Evolutionary conservation across 1,140 invertebrate genomes (phyloP).

Genomic region (Brachionus manjavacas): DNA sequence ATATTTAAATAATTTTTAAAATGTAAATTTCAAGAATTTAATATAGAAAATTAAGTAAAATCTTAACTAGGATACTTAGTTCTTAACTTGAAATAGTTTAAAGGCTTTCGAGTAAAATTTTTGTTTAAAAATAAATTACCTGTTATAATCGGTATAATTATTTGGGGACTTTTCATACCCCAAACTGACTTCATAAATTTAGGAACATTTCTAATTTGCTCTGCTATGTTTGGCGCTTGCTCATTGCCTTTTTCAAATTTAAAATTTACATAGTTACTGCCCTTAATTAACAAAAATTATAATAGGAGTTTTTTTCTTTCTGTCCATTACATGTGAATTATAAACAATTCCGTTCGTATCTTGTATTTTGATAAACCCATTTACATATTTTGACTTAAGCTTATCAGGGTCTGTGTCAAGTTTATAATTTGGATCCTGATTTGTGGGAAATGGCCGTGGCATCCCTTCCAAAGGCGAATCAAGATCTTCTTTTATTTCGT

Average conservation of each 20-base stretch:
- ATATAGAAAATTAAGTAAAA: no score
- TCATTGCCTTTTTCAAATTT: not conserved
- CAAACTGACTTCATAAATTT: constrained; percentile 34
- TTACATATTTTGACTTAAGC: constrained; percentile 23
- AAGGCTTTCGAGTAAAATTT: not conserved
- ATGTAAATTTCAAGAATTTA: no score
- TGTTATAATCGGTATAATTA: constrained; percentile 39
- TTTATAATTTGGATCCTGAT: not conserved
- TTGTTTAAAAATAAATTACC: not conserved
- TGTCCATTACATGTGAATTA: not conserved
- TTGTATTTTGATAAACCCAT: constrained; percentile 30
- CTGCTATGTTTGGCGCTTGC: not conserved
- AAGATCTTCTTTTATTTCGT: not conserved
- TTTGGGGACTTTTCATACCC: constrained; percentile 30
- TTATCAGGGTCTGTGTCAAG: not conserved
- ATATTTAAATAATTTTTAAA: no score
- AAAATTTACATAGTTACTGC: constrained; percentile 16
- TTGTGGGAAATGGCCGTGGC: not conserved
- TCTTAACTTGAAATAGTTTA: no score
- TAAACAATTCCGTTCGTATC: constrained; percentile 24
- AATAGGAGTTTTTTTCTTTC: not conserved
- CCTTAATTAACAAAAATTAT: not conserved
- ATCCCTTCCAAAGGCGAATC: not conserved
- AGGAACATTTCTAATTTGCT: constrained; percentile 25
- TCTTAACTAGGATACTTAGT: no score